phyloP scores from a whole-genome alignment of 2,113 vertebrate species.

The Ia io region DNA sequence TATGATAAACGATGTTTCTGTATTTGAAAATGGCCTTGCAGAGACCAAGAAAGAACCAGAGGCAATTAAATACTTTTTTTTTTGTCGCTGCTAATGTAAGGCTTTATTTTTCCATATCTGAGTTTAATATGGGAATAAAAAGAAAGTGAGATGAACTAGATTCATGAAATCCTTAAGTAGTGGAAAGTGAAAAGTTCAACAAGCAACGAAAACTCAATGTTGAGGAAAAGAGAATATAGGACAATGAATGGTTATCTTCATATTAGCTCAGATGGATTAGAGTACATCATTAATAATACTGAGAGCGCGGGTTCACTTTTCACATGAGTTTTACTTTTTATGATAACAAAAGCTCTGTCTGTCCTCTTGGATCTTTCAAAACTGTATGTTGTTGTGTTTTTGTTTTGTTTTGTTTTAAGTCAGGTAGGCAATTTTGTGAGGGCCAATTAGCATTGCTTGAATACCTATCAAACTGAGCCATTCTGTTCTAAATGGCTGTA shows the following conservation, averaged over 20 bases:
- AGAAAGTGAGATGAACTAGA: constrained; percentile 17
- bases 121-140: constrained; percentile 17
- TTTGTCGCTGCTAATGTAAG: constrained; percentile 15
- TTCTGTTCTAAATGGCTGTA: background rate
- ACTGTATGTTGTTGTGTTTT: background rate
- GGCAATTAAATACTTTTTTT: constrained; percentile 35
- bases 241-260: background rate
- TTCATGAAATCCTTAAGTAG: constrained; percentile 9
- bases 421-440: background rate
- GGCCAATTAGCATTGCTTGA: background rate
- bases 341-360: background rate
- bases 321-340: background rate
- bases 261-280: background rate
- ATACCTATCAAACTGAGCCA: background rate
- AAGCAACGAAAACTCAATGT: background rate
- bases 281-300: background rate
- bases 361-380: background rate
- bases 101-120: constrained; percentile 21
- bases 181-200: background rate
- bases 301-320: background rate
- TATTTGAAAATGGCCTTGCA: constrained; percentile 50
- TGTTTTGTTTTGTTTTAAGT: background rate
- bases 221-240: background rate
- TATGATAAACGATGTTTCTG: constrained; percentile 54
- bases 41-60: constrained; percentile 26